phyloP scores from a whole-genome alignment of 1,140 invertebrate genomes.

The Drosophila murphyi region DNA sequence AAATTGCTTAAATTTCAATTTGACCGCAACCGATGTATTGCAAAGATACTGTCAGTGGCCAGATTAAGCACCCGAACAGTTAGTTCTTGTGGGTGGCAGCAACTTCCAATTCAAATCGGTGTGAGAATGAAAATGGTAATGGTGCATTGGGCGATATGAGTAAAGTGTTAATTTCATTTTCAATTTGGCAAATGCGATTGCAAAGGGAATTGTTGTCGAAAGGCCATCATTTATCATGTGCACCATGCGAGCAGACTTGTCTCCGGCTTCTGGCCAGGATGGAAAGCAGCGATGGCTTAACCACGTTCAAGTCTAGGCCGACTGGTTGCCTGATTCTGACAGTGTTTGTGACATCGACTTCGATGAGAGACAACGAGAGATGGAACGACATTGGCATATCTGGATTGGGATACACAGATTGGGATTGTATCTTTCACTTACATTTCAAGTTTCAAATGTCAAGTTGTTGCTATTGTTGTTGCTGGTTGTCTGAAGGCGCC shows the following conservation, averaged over 20 bases:
- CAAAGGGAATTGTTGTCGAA: conserved; percentile 74
- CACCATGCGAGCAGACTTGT: conserved; percentile 46
- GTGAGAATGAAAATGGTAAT: conserved; percentile 4
- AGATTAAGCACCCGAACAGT: conserved; percentile 29
- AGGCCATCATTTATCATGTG: conserved; percentile 80
- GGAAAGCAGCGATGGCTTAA: conserved; percentile 4
- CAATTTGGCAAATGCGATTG: conserved; percentile 71
- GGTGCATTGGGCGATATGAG: conserved; percentile 7
- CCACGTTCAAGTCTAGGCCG: conserved; percentile 6
- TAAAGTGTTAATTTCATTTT: conserved; percentile 71
- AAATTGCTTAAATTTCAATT: conserved; percentile 46
- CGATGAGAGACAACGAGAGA: conserved; percentile 38
- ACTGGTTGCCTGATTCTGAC: conserved; percentile 20
- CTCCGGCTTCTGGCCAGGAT: conserved; percentile 15
- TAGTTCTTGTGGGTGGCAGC: conserved; percentile 22
- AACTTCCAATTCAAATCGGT: conserved; percentile 2
- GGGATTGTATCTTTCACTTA: conserved; percentile 82
- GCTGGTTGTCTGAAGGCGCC: conserved; percentile 34
- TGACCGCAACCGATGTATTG: conserved; percentile 32
- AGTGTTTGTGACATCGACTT: conserved; percentile 34
- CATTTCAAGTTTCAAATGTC: conserved; percentile 82
- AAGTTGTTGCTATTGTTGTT: conserved; percentile 44
- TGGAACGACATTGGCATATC: conserved; percentile 63
- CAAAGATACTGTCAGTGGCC: conserved; percentile 20
- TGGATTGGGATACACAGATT: conserved; percentile 70